A percentile compares a stretch with the other conserved stretches of the same genome.
phyloP scores from a whole-genome alignment of 2,888 invertebrate genomes.

The Parnassius smintheus region DNA sequence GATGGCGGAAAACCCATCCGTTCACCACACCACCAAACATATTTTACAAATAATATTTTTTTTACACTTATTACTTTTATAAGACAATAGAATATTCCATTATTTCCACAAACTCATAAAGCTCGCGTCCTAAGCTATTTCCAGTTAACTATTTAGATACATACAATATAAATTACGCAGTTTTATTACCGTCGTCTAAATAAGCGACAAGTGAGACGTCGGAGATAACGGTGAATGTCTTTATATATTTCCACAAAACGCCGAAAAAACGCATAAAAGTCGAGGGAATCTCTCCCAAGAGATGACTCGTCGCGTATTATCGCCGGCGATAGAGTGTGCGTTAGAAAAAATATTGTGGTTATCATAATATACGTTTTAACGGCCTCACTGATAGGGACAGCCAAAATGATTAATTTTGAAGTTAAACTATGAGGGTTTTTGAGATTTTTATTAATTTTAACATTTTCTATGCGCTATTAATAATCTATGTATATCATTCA shows the following conservation, averaged over 20 bases:
- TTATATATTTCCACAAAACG: conserved; percentile 22
- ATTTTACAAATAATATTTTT: too few species aligned
- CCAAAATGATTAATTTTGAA: background rate
- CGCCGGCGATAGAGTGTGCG: conserved; percentile 36
- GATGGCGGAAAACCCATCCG: too few species aligned
- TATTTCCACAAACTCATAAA: background rate
- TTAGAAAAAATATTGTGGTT: conserved; percentile 47
- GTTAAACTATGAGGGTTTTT: conserved; percentile 14
- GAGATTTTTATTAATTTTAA: background rate
- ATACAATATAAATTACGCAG: conserved; percentile 11
- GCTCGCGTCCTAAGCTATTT: background rate
- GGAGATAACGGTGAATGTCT: conserved; percentile 17
- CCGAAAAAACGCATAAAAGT: conserved; percentile 27
- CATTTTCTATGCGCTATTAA: background rate
- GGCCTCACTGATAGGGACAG: conserved; percentile 38
- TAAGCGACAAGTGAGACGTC: conserved; percentile 4
- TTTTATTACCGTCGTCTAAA: conserved; percentile 14
- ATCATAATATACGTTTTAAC: conserved; percentile 44
- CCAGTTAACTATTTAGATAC: conserved; percentile 14
- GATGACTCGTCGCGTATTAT: conserved; percentile 43
- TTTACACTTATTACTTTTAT: too few species aligned
- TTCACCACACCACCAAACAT: too few species aligned
- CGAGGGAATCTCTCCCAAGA: conserved; percentile 47
- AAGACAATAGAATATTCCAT: background rate
- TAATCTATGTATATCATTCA: too few species aligned